A percentile compares a stretch with the other conserved stretches of the same genome.
These are phyloP conservation scores for Lutra lutra DNA, from an alignment of 2,797 vertebrate species.

Conservation along the genomic window DNA sequence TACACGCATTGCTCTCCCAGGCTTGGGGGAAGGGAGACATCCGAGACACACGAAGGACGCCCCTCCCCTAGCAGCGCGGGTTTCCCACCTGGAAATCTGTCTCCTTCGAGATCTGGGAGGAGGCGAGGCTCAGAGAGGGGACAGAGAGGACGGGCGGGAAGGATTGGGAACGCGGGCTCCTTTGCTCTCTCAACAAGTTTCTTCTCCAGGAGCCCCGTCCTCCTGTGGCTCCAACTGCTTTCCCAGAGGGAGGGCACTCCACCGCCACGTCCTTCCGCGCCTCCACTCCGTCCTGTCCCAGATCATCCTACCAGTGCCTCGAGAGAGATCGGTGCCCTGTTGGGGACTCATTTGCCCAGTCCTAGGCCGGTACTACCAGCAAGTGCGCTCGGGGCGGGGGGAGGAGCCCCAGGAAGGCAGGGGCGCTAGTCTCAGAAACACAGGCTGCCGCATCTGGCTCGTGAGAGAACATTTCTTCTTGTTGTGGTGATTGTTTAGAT, in stretches of 20 bases:
- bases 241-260: too few species aligned
- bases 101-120: not conserved
- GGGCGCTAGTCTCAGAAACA: not conserved
- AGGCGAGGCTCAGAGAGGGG: not conserved
- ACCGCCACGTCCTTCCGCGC: not conserved
- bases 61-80: not conserved
- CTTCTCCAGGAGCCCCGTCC: not conserved
- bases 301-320: not conserved
- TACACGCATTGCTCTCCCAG: accelerated
- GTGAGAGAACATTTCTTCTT: not conserved
- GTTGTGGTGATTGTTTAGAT: conserved; percentile 8
- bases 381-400: not conserved
- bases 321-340: not conserved
- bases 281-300: not conserved
- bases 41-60: not conserved
- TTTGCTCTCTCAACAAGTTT: not conserved
- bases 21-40: not conserved
- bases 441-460: not conserved
- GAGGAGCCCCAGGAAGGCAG: not conserved
- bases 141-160: not conserved
- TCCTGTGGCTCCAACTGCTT: not conserved
- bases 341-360: not conserved
- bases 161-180: not conserved
- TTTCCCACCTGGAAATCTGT: not conserved
- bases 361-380: not conserved